phyloP scores from a whole-genome alignment of 1,140 invertebrate species.

The Pseudomyrmex pallidus region DNA sequence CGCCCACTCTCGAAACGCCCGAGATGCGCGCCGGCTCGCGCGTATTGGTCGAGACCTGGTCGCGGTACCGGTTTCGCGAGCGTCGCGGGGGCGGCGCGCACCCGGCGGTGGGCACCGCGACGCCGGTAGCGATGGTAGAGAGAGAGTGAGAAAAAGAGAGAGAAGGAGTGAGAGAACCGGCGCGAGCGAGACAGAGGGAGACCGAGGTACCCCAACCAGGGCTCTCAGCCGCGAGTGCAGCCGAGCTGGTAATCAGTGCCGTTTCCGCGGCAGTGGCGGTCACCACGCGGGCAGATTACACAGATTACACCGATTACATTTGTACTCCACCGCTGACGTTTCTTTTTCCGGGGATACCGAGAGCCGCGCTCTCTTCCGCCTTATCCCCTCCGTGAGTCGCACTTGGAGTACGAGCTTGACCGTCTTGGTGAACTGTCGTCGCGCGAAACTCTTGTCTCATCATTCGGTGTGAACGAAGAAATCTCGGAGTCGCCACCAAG shows the following conservation, averaged over 20 bases:
- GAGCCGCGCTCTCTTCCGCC: slow-evolving; percentile 5
- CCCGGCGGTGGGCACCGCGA: slow-evolving; percentile 65
- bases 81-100: slow-evolving; percentile 79
- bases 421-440: slow-evolving; percentile 17
- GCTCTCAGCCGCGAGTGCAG: slow-evolving; percentile 71
- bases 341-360: slow-evolving; percentile 38
- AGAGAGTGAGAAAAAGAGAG: slow-evolving; percentile 43
- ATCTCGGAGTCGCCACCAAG: background rate
- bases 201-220: slow-evolving; percentile 67
- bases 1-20: slow-evolving; percentile 74
- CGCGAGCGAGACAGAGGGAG: slow-evolving; percentile 16
- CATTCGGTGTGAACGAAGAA: background rate
- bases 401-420: slow-evolving; percentile 21
- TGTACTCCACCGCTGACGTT: slow-evolving; percentile 42
- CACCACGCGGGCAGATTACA: slow-evolving; percentile 80
- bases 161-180: background rate
- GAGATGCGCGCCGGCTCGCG: slow-evolving; percentile 58
- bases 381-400: slow-evolving; percentile 15
- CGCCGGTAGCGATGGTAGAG: slow-evolving; percentile 59
- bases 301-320: slow-evolving; percentile 65
- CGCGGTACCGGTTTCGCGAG: slow-evolving; percentile 77
- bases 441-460: background rate
- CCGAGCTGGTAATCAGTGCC: slow-evolving; percentile 84
- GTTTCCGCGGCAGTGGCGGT: slow-evolving; percentile 83
- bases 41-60: slow-evolving; percentile 74